These are phyloP conservation scores for Sphenopsis melanotis DNA, from an alignment of 2,797 vertebrate genomes.

Conservation along the genomic window DNA sequence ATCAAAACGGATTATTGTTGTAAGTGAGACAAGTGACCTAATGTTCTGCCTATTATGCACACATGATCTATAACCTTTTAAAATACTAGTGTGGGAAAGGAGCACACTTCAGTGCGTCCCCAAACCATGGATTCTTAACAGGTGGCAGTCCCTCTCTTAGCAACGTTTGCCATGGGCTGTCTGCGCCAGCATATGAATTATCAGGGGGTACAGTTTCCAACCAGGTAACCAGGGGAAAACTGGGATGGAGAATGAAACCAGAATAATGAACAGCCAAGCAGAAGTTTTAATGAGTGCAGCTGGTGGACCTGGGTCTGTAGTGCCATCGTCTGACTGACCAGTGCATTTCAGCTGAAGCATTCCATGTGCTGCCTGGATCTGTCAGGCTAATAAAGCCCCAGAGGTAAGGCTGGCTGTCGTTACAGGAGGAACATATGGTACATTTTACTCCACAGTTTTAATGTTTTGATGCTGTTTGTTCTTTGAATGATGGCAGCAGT, in stretches of 20 bases:
- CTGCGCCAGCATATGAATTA: slow-evolving; percentile 76
- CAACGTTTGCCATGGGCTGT: slow-evolving; percentile 80
- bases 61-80: slow-evolving; percentile 88
- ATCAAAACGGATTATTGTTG: slow-evolving; percentile 87
- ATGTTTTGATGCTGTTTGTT: slow-evolving; percentile 32
- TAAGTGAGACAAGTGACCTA: slow-evolving; percentile 86
- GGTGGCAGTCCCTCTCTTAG: slow-evolving; percentile 84
- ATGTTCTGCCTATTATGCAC: slow-evolving; percentile 84
- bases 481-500: slow-evolving; percentile 13
- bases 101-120: slow-evolving; percentile 75
- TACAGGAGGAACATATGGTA: slow-evolving; percentile 24
- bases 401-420: not conserved
- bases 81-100: slow-evolving; percentile 88
- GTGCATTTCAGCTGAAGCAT: not conserved
- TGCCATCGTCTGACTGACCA: slow-evolving; percentile 66
- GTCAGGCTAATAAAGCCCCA: not conserved
- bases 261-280: slow-evolving; percentile 66
- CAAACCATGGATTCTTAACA: slow-evolving; percentile 80
- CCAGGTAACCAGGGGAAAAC: slow-evolving; percentile 79
- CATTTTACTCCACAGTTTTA: slow-evolving; percentile 36
- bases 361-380: accelerated
- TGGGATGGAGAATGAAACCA: slow-evolving; percentile 68
- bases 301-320: slow-evolving; percentile 40
- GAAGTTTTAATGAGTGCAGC: slow-evolving; percentile 43
- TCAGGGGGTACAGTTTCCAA: slow-evolving; percentile 78